Evolutionary conservation across 1,140 invertebrate species (phyloP), one percentile per base, ranked within the genome.

Genomic region (Drosophila ironensis): DNA sequence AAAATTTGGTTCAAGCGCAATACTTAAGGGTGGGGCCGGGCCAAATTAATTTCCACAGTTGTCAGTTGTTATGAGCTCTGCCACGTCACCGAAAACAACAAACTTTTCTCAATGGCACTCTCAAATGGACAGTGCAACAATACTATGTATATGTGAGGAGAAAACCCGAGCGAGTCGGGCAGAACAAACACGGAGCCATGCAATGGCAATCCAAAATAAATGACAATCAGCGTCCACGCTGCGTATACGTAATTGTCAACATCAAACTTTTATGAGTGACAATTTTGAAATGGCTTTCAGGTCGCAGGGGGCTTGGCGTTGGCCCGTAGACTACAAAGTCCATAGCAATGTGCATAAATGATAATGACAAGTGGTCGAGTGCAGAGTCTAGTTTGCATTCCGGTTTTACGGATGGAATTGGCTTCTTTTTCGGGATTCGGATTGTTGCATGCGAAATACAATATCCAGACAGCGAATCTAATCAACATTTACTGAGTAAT

Each of bases 181-280:
- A n/a, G 9, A 6, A 22, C 16, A 16, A 14, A 46, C 11, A 33
- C 24, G 17, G 30, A 47, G 56, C 11, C 57, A 60, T 60, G 30
- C 47, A 63, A 38, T 38, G 59, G 20, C 41, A 63, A 48, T 63
- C 56, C 28, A 63, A 48, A 63, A 63, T 40, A 22, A 63, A 63
- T 63, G 51, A 72, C 70, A 80, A 80, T 73, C 71, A 73, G 66
- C 71, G 68, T 54, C 64, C 77, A 56, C 77, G 56, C 42, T 77
- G 78, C 78, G 78, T 81, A 69, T 81, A 77, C 77, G 78, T 82
- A 81, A 81, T 82, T 81, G 70, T 51, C 38, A 51, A 38, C 50
- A 48, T 82, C 37, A 61, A 82, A 82, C 78, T 82, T 82, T 82
- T 84, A 82, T 82, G 69, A 82, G 78, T 73, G 77, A 84, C 78